Conservation (phyloP, 2,888 invertebrate genomes). For the Falcaria lacertinaria region DNA sequence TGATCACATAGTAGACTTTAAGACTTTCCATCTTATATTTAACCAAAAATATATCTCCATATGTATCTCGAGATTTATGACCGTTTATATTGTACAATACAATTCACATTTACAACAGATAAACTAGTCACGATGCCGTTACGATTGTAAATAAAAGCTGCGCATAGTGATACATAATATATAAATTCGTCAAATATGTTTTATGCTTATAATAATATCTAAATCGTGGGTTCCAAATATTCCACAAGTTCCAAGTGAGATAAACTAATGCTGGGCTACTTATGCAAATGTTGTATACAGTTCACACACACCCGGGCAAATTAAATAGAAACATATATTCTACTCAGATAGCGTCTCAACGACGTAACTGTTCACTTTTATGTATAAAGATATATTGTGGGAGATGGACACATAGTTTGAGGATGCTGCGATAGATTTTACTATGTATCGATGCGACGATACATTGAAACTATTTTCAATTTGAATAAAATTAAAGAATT, state of each 20-base stretch:
- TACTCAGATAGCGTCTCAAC: background rate
- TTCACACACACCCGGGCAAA: background rate
- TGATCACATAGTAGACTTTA: too few species aligned
- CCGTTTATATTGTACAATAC: too few species aligned
- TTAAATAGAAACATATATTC: background rate
- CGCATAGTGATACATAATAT: background rate
- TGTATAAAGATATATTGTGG: background rate
- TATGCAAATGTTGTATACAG: background rate
- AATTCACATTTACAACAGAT: too few species aligned
- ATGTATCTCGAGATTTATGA: too few species aligned
- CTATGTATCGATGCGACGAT: background rate
- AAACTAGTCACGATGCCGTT: background rate
- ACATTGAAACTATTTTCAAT: too few species aligned
- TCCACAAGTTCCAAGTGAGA: background rate
- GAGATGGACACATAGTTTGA: background rate
- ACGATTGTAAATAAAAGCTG: background rate
- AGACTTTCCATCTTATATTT: too few species aligned
- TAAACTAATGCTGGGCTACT: slow-evolving; percentile 1
- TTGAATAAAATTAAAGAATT: too few species aligned
- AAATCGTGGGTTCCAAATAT: background rate
- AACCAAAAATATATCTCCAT: too few species aligned
- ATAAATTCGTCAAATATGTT: background rate
- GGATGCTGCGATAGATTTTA: background rate
- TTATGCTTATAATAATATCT: background rate
- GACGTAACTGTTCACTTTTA: background rate